phyloP scores from a whole-genome alignment of 1,140 invertebrate genomes.

The Panonychus citri region DNA sequence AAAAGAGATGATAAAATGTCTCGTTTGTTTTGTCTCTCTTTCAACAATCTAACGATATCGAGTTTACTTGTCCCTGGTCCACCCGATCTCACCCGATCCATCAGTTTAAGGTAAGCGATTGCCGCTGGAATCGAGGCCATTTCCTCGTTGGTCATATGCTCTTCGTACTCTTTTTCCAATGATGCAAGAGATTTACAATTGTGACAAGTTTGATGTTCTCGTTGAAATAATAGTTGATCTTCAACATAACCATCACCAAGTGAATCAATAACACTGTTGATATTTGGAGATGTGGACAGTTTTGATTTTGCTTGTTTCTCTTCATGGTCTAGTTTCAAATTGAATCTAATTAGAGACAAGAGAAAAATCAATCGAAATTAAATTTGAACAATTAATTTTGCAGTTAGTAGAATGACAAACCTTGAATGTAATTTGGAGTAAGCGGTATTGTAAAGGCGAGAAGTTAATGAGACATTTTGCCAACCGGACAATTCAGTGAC shows the following conservation, averaged over 20 bases:
- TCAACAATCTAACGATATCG: slow-evolving; percentile 5
- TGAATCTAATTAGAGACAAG: not conserved
- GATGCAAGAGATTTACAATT: slow-evolving; percentile 1
- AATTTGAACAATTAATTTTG: not conserved
- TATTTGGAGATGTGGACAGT: not conserved
- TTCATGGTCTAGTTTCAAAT: not conserved
- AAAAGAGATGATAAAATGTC: slow-evolving; percentile 7
- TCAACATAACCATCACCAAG: slow-evolving; percentile 4
- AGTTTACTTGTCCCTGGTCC: slow-evolving; percentile 1
- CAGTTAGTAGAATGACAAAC: not conserved
- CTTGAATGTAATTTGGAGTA: slow-evolving; percentile 8
- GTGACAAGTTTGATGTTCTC: slow-evolving; percentile 8
- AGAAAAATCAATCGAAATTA: not conserved
- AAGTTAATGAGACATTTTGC: slow-evolving; percentile 11
- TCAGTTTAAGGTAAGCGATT: slow-evolving; percentile 5
- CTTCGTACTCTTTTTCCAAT: slow-evolving; percentile 1
- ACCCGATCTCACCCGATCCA: slow-evolving; percentile 6
- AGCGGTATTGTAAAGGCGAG: slow-evolving; percentile 6
- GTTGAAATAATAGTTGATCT: not conserved
- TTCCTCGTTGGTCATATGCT: slow-evolving; percentile 1
- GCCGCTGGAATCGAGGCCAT: slow-evolving; percentile 4
- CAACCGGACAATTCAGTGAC: slow-evolving; percentile 3
- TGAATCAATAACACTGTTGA: not conserved
- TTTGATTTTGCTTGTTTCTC: not conserved
- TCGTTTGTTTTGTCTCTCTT: not conserved